Percentiles rank a stretch among this genome's conserved stretches.
These are phyloP conservation scores for Esox lucius DNA, from an alignment of 2,797 vertebrate genomes.

Conservation along the genomic window DNA sequence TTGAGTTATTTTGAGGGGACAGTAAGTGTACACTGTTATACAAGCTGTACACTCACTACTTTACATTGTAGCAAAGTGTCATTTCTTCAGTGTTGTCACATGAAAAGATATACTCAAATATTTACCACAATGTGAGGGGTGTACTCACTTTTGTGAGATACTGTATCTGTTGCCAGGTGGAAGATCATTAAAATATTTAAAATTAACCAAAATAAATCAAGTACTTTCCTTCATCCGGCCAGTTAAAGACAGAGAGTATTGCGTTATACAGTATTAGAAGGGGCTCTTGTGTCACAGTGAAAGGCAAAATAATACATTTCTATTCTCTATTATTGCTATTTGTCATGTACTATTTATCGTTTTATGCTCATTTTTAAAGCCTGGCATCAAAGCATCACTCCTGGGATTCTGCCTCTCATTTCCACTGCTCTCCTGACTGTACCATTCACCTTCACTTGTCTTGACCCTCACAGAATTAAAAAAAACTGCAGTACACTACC, in stretches of 20 bases:
- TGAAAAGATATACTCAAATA: no score
- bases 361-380: slow-evolving; percentile 11
- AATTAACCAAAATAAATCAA: background rate
- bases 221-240: slow-evolving; percentile 12
- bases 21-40: no score
- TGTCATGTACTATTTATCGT: slow-evolving; percentile 3
- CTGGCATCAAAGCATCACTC: slow-evolving; percentile 54
- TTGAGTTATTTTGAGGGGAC: no score
- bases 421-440: slow-evolving; percentile 37
- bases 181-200: no score
- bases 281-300: slow-evolving; percentile 17
- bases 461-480: slow-evolving; percentile 36
- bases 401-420: slow-evolving; percentile 28
- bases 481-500: slow-evolving; percentile 28
- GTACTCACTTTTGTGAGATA: no score
- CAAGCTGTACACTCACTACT: no score
- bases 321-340: background rate
- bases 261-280: background rate
- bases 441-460: slow-evolving; percentile 65
- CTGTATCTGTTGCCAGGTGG: no score
- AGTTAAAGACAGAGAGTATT: slow-evolving; percentile 9
- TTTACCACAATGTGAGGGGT: no score
- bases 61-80: no score
- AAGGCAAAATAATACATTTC: slow-evolving; percentile 3
- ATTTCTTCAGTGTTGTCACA: no score